Percentiles rank a stretch among this genome's conserved stretches.
phyloP scores from a whole-genome alignment of 2,113 vertebrate genomes.

The Arvicanthis niloticus region DNA sequence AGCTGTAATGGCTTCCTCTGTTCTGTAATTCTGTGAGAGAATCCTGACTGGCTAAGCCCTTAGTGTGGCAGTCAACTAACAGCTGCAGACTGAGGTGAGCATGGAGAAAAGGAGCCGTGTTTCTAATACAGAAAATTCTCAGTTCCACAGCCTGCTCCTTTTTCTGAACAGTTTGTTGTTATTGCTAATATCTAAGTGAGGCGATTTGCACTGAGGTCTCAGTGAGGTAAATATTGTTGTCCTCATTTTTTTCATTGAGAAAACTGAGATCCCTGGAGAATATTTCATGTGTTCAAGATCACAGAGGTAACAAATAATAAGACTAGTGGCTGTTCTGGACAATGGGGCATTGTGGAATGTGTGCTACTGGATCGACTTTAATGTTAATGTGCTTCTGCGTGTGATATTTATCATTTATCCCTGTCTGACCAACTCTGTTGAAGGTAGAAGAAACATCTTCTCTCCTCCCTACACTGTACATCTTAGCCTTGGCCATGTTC shows the following conservation, averaged over 20 bases:
- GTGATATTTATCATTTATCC: background rate
- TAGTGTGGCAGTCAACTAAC: background rate
- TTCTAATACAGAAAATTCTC: background rate
- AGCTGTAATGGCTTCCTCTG: background rate
- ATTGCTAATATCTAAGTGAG: background rate
- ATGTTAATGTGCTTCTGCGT: background rate
- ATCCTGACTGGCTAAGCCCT: background rate
- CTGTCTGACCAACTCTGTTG: background rate
- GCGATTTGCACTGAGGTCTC: background rate
- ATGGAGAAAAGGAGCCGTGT: background rate
- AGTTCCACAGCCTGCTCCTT: background rate
- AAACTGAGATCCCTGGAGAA: background rate
- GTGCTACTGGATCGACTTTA: background rate
- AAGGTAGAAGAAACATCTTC: background rate
- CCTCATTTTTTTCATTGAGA: background rate
- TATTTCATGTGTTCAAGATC: background rate
- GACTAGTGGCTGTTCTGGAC: background rate
- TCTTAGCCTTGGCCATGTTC: constrained; percentile 21
- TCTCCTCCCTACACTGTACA: background rate
- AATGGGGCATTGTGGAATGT: background rate
- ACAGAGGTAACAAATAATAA: background rate
- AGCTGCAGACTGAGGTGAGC: background rate
- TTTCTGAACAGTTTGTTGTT: background rate
- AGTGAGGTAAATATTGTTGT: background rate
- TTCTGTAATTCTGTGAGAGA: background rate